Evolutionary conservation across 2,888 invertebrate genomes (phyloP).

Genomic region (Zelleria hepariella): DNA sequence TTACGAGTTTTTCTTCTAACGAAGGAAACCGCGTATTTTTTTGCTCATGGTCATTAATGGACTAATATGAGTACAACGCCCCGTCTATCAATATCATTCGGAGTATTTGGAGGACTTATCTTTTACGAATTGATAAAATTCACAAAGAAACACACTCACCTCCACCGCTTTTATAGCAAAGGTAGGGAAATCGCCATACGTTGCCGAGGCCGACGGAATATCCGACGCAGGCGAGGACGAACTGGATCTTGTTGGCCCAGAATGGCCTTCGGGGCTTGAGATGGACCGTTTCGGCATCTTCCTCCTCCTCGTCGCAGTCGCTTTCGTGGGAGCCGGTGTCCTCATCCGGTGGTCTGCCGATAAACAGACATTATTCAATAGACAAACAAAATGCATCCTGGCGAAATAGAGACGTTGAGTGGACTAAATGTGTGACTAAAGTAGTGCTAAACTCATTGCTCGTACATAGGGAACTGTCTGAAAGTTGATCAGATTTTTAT

Average conservation of each 20-base stretch:
- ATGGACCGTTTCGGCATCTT: slow-evolving; percentile 77
- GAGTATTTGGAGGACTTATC: too few species aligned
- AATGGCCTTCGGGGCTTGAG: slow-evolving; percentile 84
- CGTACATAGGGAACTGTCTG: too few species aligned
- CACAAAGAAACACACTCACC: slow-evolving; percentile 63
- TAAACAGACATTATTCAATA: not conserved
- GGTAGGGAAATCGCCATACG: slow-evolving; percentile 93
- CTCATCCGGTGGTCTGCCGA: slow-evolving; percentile 79
- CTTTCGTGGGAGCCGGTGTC: slow-evolving; percentile 83
- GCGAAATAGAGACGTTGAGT: too few species aligned
- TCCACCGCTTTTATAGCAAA: slow-evolving; percentile 92
- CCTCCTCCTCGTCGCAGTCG: slow-evolving; percentile 79
- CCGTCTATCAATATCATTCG: too few species aligned
- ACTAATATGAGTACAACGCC: too few species aligned
- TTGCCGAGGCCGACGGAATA: slow-evolving; percentile 92
- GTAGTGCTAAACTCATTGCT: too few species aligned
- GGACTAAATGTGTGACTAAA: too few species aligned
- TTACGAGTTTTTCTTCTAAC: too few species aligned
- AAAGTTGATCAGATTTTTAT: too few species aligned
- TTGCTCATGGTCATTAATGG: too few species aligned
- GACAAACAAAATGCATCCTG: not conserved
- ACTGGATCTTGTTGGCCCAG: slow-evolving; percentile 92
- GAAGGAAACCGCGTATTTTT: too few species aligned
- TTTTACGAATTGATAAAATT: too few species aligned
- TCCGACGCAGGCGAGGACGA: slow-evolving; percentile 89